Base-by-base conservation (phyloP, 1,140 invertebrate genomes). In the Pemphigus obesinymphae region DNA sequence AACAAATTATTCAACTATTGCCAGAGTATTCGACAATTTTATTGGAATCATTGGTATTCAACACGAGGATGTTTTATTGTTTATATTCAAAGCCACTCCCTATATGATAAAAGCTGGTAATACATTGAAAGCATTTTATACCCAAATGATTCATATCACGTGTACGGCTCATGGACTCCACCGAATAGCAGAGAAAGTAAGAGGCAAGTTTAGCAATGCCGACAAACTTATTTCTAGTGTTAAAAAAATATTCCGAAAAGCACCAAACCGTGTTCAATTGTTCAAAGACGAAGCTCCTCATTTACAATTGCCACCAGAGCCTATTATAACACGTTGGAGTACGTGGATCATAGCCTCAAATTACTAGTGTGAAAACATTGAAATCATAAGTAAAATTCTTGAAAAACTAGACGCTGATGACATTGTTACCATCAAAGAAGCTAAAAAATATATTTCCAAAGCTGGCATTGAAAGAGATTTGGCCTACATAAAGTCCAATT, bases 11-110 rank as follows among this genome's bases (percentile, higher is more conserved):
- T 80, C 26, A 15, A 45, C 11, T 45, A 45, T 45, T 45, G 11
- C 11, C 43, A 45, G 7, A 45, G 43, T 45, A 45, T 45, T 45
- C 11, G 31, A 58, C 29, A 58, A 80, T n/a, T 37, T 17, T 58
- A 58, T 58, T 26, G 31, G 53, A 80, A 80, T 31, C 53, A 80
- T 58, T 29, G 29, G 31, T 40, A 58, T n/a, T 20, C 23, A 80
- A 80, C 40, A 80, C n/a, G n/a, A n/a, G n/a, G n/a, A n/a, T n/a
- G 31, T 80, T 20, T 43, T 80, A 34, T 29, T 58, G 15, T 43
- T 80, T 10, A 26, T 40, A 53, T 73, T 40, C n/a, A n/a, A n/a
- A n/a, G n/a, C 40, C 37, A 40, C 40, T 73, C 31, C 15, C 3
- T 45, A 45, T 23, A 73, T 73, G 37, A 29, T 23, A 23, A 73